Conservation (phyloP, 2,888 invertebrate genomes). For the Epirrita christyi region DNA sequence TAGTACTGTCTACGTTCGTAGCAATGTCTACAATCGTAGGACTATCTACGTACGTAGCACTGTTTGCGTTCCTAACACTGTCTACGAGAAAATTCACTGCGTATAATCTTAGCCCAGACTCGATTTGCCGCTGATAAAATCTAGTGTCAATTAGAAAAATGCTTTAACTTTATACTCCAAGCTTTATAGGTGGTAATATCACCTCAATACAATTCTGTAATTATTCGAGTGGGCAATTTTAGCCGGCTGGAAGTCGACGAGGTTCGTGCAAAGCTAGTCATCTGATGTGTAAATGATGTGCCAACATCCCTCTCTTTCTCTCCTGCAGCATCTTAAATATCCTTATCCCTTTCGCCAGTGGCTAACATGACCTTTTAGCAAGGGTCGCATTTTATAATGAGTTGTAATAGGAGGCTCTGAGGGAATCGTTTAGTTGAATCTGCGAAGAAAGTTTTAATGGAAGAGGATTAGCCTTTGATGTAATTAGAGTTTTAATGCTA, state of each 20-base stretch:
- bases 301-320: constrained; percentile 39
- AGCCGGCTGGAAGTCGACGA: constrained; percentile 53
- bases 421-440: constrained; percentile 55
- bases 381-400: constrained; percentile 47
- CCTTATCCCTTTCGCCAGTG: constrained; percentile 30
- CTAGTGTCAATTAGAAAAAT: constrained; percentile 19
- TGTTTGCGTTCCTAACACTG: neutral
- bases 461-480: constrained; percentile 27
- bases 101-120: too few relatives aligned
- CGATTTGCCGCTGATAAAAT: neutral
- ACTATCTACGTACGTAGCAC: neutral
- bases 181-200: constrained; percentile 33
- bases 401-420: constrained; percentile 41
- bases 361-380: constrained; percentile 41
- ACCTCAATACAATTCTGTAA: constrained; percentile 50
- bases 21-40: neutral
- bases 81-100: neutral
- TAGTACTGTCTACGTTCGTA: neutral
- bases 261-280: constrained; percentile 58
- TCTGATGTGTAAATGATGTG: constrained; percentile 73
- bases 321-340: constrained; percentile 16
- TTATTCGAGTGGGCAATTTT: constrained; percentile 65
- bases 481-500: constrained; percentile 15
- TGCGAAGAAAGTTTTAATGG: constrained; percentile 46
- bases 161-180: neutral